Conservation (phyloP, 2,797 vertebrate species). For the Salarias fasciatus region DNA sequence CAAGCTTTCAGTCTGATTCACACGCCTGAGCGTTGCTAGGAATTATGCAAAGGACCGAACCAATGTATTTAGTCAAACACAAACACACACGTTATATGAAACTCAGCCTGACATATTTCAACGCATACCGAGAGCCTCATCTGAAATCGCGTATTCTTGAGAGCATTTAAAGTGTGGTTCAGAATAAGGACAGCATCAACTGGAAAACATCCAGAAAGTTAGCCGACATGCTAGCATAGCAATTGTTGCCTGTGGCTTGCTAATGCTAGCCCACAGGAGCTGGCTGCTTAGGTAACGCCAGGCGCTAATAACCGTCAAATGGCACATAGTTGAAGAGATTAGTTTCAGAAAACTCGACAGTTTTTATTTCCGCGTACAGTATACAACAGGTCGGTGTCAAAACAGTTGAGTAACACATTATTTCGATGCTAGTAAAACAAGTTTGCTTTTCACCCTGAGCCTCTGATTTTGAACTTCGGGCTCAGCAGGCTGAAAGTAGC, state of each 20-base stretch:
- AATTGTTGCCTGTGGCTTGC: constrained; percentile 51
- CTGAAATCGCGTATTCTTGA: too few species aligned
- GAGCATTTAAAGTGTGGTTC: constrained; percentile 2
- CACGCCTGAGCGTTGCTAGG: constrained; percentile 43
- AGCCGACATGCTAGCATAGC: constrained; percentile 58
- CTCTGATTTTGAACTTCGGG: too few species aligned
- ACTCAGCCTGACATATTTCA: too few species aligned
- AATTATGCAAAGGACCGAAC: constrained; percentile 28
- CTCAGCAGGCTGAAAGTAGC: too few species aligned
- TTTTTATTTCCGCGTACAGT: background rate
- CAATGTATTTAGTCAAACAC: background rate
- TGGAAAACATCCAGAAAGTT: constrained; percentile 72
- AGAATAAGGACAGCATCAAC: constrained; percentile 51
- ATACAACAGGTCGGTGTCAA: too few species aligned
- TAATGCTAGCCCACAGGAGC: constrained; percentile 52
- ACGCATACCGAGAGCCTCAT: background rate
- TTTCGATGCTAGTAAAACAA: too few species aligned
- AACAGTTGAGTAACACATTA: too few species aligned
- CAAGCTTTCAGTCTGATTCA: constrained; percentile 38
- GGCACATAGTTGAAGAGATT: background rate
- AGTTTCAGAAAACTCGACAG: constrained; percentile 25
- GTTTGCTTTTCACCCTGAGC: too few species aligned
- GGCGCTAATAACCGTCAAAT: constrained; percentile 29
- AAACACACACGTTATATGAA: background rate
- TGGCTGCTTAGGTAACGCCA: constrained; percentile 49